These are phyloP conservation scores for Coenobita brevimanus DNA, from an alignment of 1,140 invertebrate genomes.

Conservation along the genomic window DNA sequence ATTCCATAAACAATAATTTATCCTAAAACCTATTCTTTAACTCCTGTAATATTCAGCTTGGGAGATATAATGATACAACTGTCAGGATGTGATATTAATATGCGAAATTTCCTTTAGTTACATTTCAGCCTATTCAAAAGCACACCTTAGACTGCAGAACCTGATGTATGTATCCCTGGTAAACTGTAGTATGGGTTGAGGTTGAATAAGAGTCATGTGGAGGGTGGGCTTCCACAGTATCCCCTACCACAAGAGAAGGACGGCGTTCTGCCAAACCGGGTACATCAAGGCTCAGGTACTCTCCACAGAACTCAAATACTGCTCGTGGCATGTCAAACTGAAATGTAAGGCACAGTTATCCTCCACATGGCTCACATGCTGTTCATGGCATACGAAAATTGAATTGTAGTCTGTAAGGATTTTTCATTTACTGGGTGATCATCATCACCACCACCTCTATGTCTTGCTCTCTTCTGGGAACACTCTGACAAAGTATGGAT, in stretches of 20 bases:
- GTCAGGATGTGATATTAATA: too few species aligned
- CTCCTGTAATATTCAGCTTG: too few species aligned
- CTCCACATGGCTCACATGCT: too few species aligned
- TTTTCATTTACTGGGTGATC: background rate
- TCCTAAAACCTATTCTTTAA: too few species aligned
- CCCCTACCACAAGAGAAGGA: slow-evolving; percentile 88
- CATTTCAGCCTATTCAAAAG: too few species aligned
- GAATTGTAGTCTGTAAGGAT: background rate
- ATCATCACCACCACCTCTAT: too few species aligned
- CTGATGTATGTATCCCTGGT: slow-evolving; percentile 87
- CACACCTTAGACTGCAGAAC: slow-evolving; percentile 77
- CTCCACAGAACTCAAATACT: slow-evolving; percentile 78
- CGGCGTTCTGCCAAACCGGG: slow-evolving; percentile 87
- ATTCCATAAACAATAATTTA: too few species aligned
- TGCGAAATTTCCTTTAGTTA: too few species aligned
- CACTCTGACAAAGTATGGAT: too few species aligned
- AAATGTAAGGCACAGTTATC: background rate
- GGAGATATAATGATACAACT: too few species aligned
- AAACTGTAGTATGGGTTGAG: slow-evolving; percentile 72
- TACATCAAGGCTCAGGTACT: slow-evolving; percentile 84
- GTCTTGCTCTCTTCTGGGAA: too few species aligned
- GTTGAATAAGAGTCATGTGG: slow-evolving; percentile 69
- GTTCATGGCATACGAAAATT: too few species aligned
- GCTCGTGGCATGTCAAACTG: slow-evolving; percentile 82
- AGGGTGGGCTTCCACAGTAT: slow-evolving; percentile 79